A percentile compares a stretch with the other conserved stretches of the same genome.
Evolutionary conservation across 1,140 invertebrate genomes (phyloP).

Genomic region (Ladona fulva): DNA sequence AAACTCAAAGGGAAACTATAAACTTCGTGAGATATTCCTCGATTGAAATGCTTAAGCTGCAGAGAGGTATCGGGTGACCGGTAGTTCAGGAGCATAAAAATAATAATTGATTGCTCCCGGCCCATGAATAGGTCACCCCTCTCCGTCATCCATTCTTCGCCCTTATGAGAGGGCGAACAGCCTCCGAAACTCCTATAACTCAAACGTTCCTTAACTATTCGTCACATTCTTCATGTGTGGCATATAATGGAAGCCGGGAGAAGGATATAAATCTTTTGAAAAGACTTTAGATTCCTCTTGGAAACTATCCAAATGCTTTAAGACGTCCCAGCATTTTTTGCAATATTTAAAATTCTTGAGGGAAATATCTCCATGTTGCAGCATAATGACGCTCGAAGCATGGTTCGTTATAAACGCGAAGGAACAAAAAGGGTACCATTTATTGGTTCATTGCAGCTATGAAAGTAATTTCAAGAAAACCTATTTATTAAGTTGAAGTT

Average conservation of each 20-base stretch:
- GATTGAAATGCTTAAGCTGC: too few relatives aligned
- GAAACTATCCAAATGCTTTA: constrained; percentile 7
- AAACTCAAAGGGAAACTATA: too few relatives aligned
- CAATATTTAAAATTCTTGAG: neutral
- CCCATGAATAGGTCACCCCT: neutral
- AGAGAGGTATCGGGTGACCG: too few relatives aligned
- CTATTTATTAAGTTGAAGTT: too few relatives aligned
- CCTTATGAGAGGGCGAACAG: neutral
- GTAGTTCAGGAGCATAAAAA: too few relatives aligned
- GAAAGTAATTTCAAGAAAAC: too few relatives aligned
- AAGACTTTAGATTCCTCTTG: neutral
- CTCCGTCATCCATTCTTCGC: neutral
- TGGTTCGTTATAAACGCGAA: too few relatives aligned
- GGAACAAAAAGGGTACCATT: too few relatives aligned
- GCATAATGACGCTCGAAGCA: neutral
- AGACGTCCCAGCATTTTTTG: neutral
- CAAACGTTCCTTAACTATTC: constrained; percentile 1
- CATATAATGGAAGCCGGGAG: neutral
- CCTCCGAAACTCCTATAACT: neutral
- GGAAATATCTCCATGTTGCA: neutral
- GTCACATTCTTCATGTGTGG: constrained; percentile 5
- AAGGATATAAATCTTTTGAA: neutral
- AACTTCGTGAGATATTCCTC: too few relatives aligned
- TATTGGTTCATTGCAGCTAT: too few relatives aligned
- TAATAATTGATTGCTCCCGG: too few relatives aligned